A percentile compares a stretch with the other conserved stretches of the same genome.
These are phyloP conservation scores for Plecotus auritus DNA, from an alignment of 2,113 vertebrate species.

Conservation along the genomic window DNA sequence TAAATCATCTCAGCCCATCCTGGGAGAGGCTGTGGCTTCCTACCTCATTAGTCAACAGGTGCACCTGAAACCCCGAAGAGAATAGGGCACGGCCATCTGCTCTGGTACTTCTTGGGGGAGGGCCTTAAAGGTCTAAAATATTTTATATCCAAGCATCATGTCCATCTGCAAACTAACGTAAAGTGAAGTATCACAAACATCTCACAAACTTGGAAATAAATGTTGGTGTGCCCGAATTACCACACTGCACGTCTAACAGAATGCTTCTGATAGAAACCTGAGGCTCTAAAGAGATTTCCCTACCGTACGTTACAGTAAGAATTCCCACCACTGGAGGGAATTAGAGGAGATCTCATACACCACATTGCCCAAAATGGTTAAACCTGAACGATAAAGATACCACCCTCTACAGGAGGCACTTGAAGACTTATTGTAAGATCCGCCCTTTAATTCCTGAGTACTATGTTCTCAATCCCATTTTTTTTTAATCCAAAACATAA, in stretches of 20 bases:
- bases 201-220: background rate
- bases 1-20: background rate
- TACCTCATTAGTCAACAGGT: background rate
- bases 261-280: background rate
- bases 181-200: background rate
- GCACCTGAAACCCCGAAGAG: background rate
- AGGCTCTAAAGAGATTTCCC: background rate
- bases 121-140: background rate
- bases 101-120: background rate
- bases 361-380: conserved; percentile 35
- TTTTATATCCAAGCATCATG: background rate
- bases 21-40: background rate
- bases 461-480: background rate
- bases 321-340: background rate
- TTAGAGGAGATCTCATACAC: conserved; percentile 9
- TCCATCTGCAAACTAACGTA: background rate
- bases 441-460: conserved; percentile 28
- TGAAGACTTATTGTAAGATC: background rate
- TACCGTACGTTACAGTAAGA: background rate
- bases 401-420: background rate
- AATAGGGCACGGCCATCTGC: background rate
- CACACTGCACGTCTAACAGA: background rate
- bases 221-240: background rate
- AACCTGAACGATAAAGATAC: background rate
- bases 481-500: background rate